Base-by-base conservation (phyloP, 2,113 vertebrate genomes). In the Pelecanus crispus region DNA sequence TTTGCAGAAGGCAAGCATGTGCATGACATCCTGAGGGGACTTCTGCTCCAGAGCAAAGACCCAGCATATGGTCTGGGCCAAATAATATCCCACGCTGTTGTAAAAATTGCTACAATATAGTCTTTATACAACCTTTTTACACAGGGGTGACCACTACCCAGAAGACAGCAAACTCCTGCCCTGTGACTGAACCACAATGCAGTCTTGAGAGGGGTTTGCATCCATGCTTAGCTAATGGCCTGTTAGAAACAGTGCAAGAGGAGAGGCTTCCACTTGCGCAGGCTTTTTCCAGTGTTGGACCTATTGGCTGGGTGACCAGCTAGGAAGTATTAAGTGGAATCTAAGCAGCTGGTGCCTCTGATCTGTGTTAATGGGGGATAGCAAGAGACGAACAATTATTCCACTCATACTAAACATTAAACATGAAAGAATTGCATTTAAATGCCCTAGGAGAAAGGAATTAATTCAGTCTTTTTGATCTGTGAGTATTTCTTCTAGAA, bases 361-460 rank as follows among this genome's bases (percentile, higher is more conserved):
- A 88, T 93, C 82, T 93, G 62, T 94, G 75, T 95, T 94, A 96
- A 96, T 96, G 95, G 77, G 50, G 85, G 81, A 89, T 81, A 94
- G 65, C 63, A 94, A 86, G 83, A 94, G 72, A 59, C 72, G 79
- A 97, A 90, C 49, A 67, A 52, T 92, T 93, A 89, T 70, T 86
- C 21, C 26, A 45, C 17, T 81, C 47, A 56, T 74, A 97, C 97
- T 98, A 98, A 98, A 97, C 90, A 97, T 98, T 98, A 98, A 98
- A 97, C 97, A 94, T 55, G 49, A 88, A 95, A 88, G 88, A 90
- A 79, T 90, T 78, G 34, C 38, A 93, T 67, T 88, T 75, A 70
- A 93, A 73, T 49, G 44, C n/a, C 5, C 52, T n/a, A 42, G 81
- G 42, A 71, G 47, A 84, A 88, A 95, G 36, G 40, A 90, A 92